Base-by-base conservation (phyloP, 2,888 invertebrate genomes). In the Drosophila setosimentum region DNA sequence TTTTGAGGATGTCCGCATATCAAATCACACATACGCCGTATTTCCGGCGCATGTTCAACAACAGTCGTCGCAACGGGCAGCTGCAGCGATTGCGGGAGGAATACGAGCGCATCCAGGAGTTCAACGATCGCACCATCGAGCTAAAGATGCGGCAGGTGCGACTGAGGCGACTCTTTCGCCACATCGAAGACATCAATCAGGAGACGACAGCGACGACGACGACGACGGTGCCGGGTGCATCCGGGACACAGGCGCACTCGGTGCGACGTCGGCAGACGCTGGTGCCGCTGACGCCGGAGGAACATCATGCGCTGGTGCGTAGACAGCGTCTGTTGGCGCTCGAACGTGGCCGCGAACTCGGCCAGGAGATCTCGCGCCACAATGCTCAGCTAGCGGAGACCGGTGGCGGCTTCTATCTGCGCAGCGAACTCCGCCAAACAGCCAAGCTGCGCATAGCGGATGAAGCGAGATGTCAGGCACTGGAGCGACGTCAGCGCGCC, bases 61-160 rank as follows among this genome's bases (percentile, higher is more conserved):
- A 79, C 6, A 91, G 91, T 73, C 85, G 81, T 29, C 78, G 76
- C 21, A 91, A 91, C 58, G 91, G 91, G 0, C 83, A 91, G 55
- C 58, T 92, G 65, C 89, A 91, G 72, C 73, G 68, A 0, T 70
- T 92, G 30, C 83, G 91, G 18, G 89, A 91, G 51, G 92, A 92
- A 68, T 92, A 89, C 32, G 91, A 92, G 27, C 87, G 91, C 11
- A 87, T 91, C 1, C 83, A 87, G 60, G 86, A 89, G 54, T 83
- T 90, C 64, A 87, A 91, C 27, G 91, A 91, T 54, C 87, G 76
- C 32, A 83, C 90, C 27, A 89, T 91, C 29, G 91, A 91, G 64
- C 79, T 78, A 45, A 91, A 87, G 68, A 91, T 91, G 91, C 89
- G 92, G 0, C 76, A 91, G 68, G 82, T 87, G 64, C 89, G 91